These are phyloP conservation scores for Exephanes ischioxanthus DNA, from an alignment of 2,888 invertebrate species.

Conservation along the genomic window DNA sequence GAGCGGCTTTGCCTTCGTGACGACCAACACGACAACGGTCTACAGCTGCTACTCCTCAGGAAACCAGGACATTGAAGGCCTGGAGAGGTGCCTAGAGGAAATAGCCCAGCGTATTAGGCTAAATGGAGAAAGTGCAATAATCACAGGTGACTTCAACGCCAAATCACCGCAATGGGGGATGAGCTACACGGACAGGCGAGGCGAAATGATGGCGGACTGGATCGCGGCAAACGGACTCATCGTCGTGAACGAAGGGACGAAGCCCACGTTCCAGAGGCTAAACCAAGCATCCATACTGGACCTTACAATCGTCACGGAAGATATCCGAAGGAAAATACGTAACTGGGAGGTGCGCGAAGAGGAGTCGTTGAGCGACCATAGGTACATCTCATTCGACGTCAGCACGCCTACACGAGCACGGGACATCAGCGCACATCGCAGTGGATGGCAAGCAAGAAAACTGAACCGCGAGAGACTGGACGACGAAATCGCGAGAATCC, in stretches of 20 bases:
- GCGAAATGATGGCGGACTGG: conserved; percentile 60
- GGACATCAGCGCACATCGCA: not conserved
- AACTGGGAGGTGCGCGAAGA: conserved; percentile 62
- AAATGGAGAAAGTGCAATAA: conserved; percentile 41
- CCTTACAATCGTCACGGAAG: conserved; percentile 60
- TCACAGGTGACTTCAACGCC: conserved; percentile 59
- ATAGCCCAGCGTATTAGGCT: conserved; percentile 45
- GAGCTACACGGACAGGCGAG: conserved; percentile 55
- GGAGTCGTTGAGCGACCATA: conserved; percentile 67
- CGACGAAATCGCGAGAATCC: conserved; percentile 7
- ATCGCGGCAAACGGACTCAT: conserved; percentile 49
- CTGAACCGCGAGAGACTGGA: not conserved
- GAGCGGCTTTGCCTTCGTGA: conserved; percentile 51
- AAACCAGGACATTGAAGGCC: conserved; percentile 36
- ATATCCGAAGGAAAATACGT: conserved; percentile 15
- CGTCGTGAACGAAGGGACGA: conserved; percentile 52
- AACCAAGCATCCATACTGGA: conserved; percentile 66
- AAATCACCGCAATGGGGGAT: conserved; percentile 69
- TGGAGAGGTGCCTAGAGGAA: conserved; percentile 53
- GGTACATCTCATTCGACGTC: conserved; percentile 57
- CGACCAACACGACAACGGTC: conserved; percentile 20
- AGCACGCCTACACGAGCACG: not conserved
- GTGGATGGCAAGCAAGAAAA: conserved; percentile 6
- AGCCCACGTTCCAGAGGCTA: conserved; percentile 64
- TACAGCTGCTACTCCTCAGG: conserved; percentile 54